Percentiles rank a stretch among this genome's conserved stretches.
These are phyloP conservation scores for Campoletis sonorensis DNA, from an alignment of 1,140 invertebrate species.

Conservation along the genomic window DNA sequence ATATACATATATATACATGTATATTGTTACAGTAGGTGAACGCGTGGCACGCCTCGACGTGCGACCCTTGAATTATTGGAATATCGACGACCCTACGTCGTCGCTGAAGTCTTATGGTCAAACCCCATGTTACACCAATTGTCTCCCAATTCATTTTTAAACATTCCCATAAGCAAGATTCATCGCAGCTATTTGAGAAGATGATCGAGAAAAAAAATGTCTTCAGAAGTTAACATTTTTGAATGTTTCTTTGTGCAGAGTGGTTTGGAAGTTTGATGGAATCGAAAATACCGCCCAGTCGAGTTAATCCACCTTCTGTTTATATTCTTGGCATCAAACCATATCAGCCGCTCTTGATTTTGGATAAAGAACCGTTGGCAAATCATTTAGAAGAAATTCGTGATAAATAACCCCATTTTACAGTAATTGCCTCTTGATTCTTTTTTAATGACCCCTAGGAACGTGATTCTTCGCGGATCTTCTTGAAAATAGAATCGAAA, in stretches of 20 bases:
- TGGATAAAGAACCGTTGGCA: too few species aligned
- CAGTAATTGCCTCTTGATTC: background rate
- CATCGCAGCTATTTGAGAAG: background rate
- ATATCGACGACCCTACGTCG: slow-evolving; percentile 67
- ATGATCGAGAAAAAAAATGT: background rate
- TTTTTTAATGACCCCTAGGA: background rate
- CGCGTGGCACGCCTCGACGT: slow-evolving; percentile 58
- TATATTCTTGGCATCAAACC: too few species aligned
- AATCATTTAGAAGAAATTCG: too few species aligned
- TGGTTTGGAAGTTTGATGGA: too few species aligned
- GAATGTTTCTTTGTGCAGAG: background rate
- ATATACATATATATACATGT: slow-evolving; percentile 19
- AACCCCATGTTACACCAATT: background rate
- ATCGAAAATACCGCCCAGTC: too few species aligned
- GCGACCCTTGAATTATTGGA: slow-evolving; percentile 73
- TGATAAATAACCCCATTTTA: background rate
- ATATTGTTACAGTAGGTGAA: slow-evolving; percentile 52
- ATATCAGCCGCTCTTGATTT: too few species aligned
- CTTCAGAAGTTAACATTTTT: background rate
- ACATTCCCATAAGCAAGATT: background rate
- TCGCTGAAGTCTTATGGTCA: slow-evolving; percentile 9
- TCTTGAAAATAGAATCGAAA: background rate
- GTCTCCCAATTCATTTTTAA: background rate
- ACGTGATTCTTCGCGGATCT: too few species aligned
- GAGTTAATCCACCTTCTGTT: too few species aligned